Evolutionary conservation across 1,140 invertebrate species (phyloP).

Genomic region (Eumeta japonica): DNA sequence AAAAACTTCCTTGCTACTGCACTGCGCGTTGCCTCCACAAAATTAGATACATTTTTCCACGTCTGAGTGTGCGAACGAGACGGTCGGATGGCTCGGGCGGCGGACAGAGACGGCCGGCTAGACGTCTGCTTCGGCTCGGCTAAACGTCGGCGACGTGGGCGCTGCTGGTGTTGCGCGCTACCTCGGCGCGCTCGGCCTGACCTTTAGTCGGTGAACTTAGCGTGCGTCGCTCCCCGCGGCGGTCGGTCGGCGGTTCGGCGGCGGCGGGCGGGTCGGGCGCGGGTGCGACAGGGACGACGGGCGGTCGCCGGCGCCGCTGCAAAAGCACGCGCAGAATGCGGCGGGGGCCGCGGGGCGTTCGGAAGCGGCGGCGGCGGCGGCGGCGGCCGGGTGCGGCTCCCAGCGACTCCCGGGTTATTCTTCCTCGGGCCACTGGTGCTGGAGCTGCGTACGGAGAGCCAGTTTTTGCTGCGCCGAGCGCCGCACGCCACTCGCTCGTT

Average conservation of each 20-base stretch:
- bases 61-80: slow-evolving; percentile 36
- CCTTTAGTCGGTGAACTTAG: slow-evolving; percentile 55
- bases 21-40: slow-evolving; percentile 51
- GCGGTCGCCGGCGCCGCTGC: slow-evolving; percentile 36
- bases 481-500: slow-evolving; percentile 50
- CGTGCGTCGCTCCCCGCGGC: slow-evolving; percentile 42
- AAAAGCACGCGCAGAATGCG: slow-evolving; percentile 57
- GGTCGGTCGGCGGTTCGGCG: slow-evolving; percentile 30
- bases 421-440: slow-evolving; percentile 57
- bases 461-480: slow-evolving; percentile 50
- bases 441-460: slow-evolving; percentile 50
- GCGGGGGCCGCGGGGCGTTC: slow-evolving; percentile 49
- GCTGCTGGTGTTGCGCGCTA: slow-evolving; percentile 55
- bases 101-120: slow-evolving; percentile 28
- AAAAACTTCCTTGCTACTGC: slow-evolving; percentile 47
- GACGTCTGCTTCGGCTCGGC: slow-evolving; percentile 24
- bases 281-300: slow-evolving; percentile 46
- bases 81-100: slow-evolving; percentile 5
- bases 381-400: slow-evolving; percentile 53
- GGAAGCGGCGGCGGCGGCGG: slow-evolving; percentile 55
- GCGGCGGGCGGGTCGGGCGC: slow-evolving; percentile 22
- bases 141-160: slow-evolving; percentile 48
- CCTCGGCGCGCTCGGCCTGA: slow-evolving; percentile 47
- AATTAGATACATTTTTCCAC: slow-evolving; percentile 57
- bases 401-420: slow-evolving; percentile 49